Base-by-base conservation (phyloP, 2,888 invertebrate species). In the Ennomos erosarius region DNA sequence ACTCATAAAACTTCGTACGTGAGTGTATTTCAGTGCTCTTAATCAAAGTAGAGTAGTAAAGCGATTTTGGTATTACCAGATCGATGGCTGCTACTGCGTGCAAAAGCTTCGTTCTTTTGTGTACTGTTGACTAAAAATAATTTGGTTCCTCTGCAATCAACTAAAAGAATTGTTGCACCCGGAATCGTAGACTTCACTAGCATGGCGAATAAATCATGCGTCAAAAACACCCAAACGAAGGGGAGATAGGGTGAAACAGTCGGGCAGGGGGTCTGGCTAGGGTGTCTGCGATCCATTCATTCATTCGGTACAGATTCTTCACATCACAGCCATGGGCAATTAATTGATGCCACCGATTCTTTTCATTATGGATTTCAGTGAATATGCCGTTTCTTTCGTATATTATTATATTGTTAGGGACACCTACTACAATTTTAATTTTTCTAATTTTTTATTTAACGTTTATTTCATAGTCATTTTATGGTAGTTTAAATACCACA, bases 191-290 rank as follows among this genome's bases (percentile, higher is more conserved):
- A n/a, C n/a, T n/a, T 63, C 65, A 76, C 66, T 70, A 65, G 73
- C 66, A 75, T 64, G 69, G 68, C 62, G 76, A 76, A 85, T 85
- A 87, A 86, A 87, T 84, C 85, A 85, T 79, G 81, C 81, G 81
- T 84, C 82, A 84, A 85, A 85, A 70, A 79, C 81, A 81, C 78
- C 77, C 79, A 79, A n/a, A 71, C 73, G 78, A 73, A 71, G 78
- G 79, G 81, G 73, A 70, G 74, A 69, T 76, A 76, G 84, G 80
- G 84, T 73, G 79, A 74, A 73, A 81, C 73, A 82, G 81, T 82
- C 81, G 77, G 67, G 69, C 66, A 69, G 75, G 74, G 72, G 68
- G 71, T 62, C 68, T 70, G 69, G 73, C 37, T 37, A 46, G 49
- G 74, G 70, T 63, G 69, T 69, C 73, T 74, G 68, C 72, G 70